Base-by-base conservation (phyloP, 2,888 invertebrate genomes). In the Hecatera dysodea region DNA sequence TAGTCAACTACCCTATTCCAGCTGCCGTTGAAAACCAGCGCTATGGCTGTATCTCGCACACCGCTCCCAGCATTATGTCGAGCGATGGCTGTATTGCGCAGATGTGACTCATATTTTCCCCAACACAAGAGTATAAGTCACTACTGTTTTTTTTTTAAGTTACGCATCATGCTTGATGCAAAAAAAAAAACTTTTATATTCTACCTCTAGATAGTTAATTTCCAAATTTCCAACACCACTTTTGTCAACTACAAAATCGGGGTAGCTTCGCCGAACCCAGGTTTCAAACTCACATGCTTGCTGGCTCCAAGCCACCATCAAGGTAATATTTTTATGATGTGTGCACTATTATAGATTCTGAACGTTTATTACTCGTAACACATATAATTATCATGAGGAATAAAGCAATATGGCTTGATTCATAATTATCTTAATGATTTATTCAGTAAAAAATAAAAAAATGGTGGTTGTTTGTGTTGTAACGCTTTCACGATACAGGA, bases 361-460 rank as follows among this genome's bases (percentile, higher is more conserved):
- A n/a, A n/a, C n/a, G n/a, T n/a, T n/a, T n/a, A n/a, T 12, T 22
- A 39, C 39, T 5, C 9, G 29, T 39, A 64, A 19, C 36, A 24
- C 12, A 17, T 8, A 39, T 2, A 33, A n/a, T 12, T 33, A 59
- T 22, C 53, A 27, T 4, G 46, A 48, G 66, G 19, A 6, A 22
- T 2, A 22, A n/a, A 53, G 8, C 17, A 24, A 15, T 53, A 33
- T 9, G 4, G 5, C 17, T 46, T 60, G 53, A 60, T 60, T 33
- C 22, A 66, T 6, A 11, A 36, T n/a, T 65, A 65, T 29, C 57
- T n/a, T 53, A 59, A 53, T 72, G 22, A 57, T 72, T 59, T 72
- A 72, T 52, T 72, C 72, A 73, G 29, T n/a, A 7, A 22, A 53
- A n/a, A 19, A 53, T 1, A 53, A 61, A 72, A 46, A 53, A 17